A percentile compares a stretch with the other conserved stretches of the same genome.
Conservation (phyloP, 2,888 invertebrate genomes). For the Drosophila mercatorum region DNA sequence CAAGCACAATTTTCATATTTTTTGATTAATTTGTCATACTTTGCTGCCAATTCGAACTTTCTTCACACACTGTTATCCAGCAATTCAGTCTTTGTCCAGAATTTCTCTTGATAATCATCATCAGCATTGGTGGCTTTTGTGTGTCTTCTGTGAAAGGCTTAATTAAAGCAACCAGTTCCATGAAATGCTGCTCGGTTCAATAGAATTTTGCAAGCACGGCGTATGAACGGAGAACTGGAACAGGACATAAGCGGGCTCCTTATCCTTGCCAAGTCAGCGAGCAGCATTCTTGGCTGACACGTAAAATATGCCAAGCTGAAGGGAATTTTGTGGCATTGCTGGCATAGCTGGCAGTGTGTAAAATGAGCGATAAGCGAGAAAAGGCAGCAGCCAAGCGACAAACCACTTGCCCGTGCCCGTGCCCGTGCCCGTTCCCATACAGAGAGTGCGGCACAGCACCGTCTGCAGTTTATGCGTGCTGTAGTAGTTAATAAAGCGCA, state of each 20-base stretch:
- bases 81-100: background rate
- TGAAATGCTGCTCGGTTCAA: conserved; percentile 21
- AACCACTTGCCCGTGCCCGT: conserved; percentile 8
- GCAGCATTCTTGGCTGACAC: conserved; percentile 50
- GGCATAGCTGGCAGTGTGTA: conserved; percentile 73
- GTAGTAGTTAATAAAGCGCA: conserved; percentile 71
- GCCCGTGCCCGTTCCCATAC: background rate
- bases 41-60: background rate
- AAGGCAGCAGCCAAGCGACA: conserved; percentile 20
- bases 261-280: conserved; percentile 60
- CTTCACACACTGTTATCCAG: background rate
- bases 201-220: conserved; percentile 18
- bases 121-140: conserved; percentile 31
- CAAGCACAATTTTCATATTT: too few species aligned
- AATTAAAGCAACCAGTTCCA: conserved; percentile 50
- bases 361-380: conserved; percentile 77
- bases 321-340: conserved; percentile 70
- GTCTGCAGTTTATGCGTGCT: conserved; percentile 67
- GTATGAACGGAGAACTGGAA: conserved; percentile 10
- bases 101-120: background rate
- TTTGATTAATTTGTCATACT: background rate
- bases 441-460: conserved; percentile 19
- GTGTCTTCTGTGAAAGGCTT: conserved; percentile 50
- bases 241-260: conserved; percentile 36
- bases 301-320: conserved; percentile 71